Base-by-base conservation (phyloP, 2,797 vertebrate species). In the Pseudochromis fuscus region DNA sequence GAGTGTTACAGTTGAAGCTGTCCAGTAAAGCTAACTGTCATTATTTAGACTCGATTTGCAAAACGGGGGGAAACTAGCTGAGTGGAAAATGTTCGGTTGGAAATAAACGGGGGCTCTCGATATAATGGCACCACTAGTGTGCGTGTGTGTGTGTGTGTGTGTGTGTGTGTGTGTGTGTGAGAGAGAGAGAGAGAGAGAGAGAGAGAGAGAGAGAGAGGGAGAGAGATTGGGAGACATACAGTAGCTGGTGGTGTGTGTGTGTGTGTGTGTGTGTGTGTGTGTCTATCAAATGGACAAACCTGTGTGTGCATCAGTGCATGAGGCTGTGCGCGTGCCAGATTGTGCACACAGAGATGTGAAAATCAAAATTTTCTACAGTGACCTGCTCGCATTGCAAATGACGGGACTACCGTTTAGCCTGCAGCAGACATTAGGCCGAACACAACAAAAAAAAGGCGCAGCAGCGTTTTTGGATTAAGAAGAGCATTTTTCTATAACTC, bases 1-100 rank as follows among this genome's bases (percentile, higher is more conserved):
- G 95, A 97, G 96, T 96, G 97, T 97, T 98, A 96, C 96, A 96
- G 96, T 97, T 96, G 96, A 96, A 96, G 96, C 96, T 96, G 97
- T 96, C 97, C 97, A 97, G 96, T 97, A 96, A 96, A 95, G 94
- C 96, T 96, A 96, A 96, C 95, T 96, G 95, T 96, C 96, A 98
- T 97, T 96, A 97, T 97, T 97, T 96, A 97, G 95, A 96, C 96
- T 95, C 95, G 95, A 95, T 96, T 96, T 95, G 94, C 95, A 87
- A 95, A 87, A 87, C 61, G 77, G 85, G 95, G 95, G 95, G 94
- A 94, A 88, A 95, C 89, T 95, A 94, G 95, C 94, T 96, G 96
- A 97, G 97, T 96, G 96, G 96, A 96, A 97, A 96, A 96, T 96
- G 94, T 95, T 95, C 95, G 92, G 95, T 96, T 96, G 95, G 95